Percentiles rank a stretch among this genome's conserved stretches.
Evolutionary conservation across 2,797 vertebrate species (phyloP).

Genomic region (Borostomias antarcticus): DNA sequence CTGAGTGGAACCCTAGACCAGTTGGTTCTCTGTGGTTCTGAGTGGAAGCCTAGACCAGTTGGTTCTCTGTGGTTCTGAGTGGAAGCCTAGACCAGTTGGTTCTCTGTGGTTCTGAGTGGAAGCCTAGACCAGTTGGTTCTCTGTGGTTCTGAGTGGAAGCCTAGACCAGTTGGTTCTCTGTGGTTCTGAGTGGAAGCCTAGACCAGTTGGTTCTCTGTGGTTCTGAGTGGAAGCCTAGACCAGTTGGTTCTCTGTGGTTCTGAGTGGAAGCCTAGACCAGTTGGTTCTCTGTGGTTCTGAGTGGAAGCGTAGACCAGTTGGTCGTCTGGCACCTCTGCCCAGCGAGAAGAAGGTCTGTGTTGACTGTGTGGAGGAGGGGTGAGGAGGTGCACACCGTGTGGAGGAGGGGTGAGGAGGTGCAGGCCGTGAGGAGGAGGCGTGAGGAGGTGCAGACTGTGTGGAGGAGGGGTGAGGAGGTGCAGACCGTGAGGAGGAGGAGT

Average conservation of each 20-base stretch:
- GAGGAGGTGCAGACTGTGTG: too few relatives aligned
- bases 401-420: not conserved
- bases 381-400: not conserved
- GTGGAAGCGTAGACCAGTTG: not conserved
- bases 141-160: too few relatives aligned
- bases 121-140: not conserved
- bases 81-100: not conserved
- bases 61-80: too few relatives aligned
- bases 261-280: too few relatives aligned
- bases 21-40: not conserved
- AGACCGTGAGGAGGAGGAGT: not conserved
- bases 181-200: too few relatives aligned
- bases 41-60: not conserved
- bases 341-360: not conserved
- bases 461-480: conserved; percentile 6
- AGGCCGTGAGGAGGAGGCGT: not conserved
- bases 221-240: too few relatives aligned
- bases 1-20: not conserved
- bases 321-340: not conserved
- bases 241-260: not conserved
- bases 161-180: not conserved
- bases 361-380: not conserved
- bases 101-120: too few relatives aligned
- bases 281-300: not conserved
- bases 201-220: not conserved